Evolutionary conservation across 2,113 vertebrate species (phyloP).

Genomic region (Copsychus sechellarum): DNA sequence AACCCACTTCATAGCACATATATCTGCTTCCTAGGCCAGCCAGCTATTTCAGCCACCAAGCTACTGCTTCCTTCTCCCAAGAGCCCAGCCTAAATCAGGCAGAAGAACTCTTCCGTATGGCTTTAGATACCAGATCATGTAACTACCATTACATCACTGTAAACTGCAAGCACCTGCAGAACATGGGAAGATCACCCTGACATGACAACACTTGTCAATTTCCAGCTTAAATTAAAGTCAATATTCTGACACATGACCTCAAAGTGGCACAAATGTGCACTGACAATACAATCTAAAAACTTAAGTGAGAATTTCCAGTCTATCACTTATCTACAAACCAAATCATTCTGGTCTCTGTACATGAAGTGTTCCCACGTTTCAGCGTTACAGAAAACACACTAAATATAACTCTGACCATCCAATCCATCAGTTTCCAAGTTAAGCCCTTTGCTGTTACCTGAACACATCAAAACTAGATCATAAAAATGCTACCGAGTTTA

Average conservation of each 20-base stretch:
- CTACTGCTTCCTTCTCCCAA: not conserved
- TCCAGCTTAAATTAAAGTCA: not conserved
- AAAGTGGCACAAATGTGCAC: not conserved
- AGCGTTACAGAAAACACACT: not conserved
- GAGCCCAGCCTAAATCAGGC: not conserved
- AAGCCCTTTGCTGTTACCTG: not conserved
- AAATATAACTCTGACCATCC: not conserved
- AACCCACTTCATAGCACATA: not conserved
- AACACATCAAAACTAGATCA: not conserved
- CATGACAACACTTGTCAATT: not conserved
- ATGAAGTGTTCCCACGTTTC: not conserved
- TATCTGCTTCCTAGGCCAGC: not conserved
- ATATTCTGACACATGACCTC: not conserved
- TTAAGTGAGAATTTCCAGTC: not conserved
- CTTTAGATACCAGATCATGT: not conserved
- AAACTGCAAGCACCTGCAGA: not conserved
- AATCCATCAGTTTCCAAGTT: not conserved
- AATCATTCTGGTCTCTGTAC: not conserved
- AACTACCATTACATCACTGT: not conserved
- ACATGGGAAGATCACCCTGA: not conserved
- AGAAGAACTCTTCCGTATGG: not conserved
- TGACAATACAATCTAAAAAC: not conserved
- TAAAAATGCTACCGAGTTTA: not conserved
- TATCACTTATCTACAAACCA: not conserved
- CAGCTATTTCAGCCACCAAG: not conserved